Evolutionary conservation across 2,888 invertebrate species (phyloP).

Genomic region (Caenorhabditis panamensis): DNA sequence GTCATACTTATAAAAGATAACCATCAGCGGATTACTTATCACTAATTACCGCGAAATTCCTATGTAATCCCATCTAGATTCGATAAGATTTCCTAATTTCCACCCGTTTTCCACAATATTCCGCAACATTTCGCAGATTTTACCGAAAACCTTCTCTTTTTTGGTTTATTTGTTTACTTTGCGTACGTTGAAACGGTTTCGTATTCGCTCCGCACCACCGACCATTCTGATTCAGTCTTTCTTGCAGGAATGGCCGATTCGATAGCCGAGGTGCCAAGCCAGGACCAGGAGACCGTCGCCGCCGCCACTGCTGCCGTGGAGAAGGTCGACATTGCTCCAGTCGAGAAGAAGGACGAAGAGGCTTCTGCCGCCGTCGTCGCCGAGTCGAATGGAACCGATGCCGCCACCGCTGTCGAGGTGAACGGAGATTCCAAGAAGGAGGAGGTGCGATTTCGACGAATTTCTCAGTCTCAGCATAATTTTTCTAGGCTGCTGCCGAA

Average conservation of each 20-base stretch:
- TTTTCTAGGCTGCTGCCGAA: background rate
- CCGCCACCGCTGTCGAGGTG: slow-evolving; percentile 10
- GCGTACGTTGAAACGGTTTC: background rate
- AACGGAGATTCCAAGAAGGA: slow-evolving; percentile 30
- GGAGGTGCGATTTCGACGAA: too few relatives aligned
- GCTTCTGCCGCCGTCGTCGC: slow-evolving; percentile 3
- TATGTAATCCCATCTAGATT: too few relatives aligned
- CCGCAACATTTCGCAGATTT: too few relatives aligned
- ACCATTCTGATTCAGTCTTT: background rate
- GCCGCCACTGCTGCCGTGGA: slow-evolving; percentile 31
- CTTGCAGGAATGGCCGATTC: slow-evolving; percentile 5
- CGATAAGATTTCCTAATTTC: too few relatives aligned
- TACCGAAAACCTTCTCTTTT: too few relatives aligned
- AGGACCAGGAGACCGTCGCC: slow-evolving; percentile 31
- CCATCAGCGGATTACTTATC: too few relatives aligned
- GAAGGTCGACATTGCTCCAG: background rate
- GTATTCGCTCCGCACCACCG: background rate
- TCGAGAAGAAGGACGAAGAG: slow-evolving; percentile 17
- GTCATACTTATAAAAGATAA: too few relatives aligned
- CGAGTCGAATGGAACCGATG: slow-evolving; percentile 28
- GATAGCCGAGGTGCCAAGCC: slow-evolving; percentile 30
- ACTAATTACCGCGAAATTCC: too few relatives aligned
- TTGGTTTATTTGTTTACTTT: background rate
- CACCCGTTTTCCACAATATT: too few relatives aligned
- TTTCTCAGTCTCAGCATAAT: too few relatives aligned